Base-by-base conservation (phyloP, 53 echinoderm and acorn worm species). In the Henricia sp. region DNA sequence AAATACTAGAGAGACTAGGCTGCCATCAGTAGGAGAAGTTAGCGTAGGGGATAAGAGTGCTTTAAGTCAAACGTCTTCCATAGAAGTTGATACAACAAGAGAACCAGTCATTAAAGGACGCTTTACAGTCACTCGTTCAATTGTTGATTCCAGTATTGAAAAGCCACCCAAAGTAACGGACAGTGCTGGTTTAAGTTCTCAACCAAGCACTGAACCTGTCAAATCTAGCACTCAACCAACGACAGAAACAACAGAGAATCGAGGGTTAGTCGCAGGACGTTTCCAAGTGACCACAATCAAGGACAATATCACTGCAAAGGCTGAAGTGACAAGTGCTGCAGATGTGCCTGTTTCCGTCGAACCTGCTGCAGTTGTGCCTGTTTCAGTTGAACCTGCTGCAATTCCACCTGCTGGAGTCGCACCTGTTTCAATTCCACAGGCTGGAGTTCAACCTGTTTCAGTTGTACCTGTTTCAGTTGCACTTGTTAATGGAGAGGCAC, bases 281-380 rank as follows among this genome's bases (percentile, higher is more conserved):
- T 93, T 93, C 87, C 90, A 90, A 46, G 90, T 93, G 21, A 87
- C 87, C 87, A 90, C 87, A 21, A 69, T 87, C 34, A 67, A 72
- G 68, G 90, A 71, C 26, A 71, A 86, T 30, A 38, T 42, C 36
- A 39, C 66, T 17, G 48, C 38, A 11, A 71, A 82, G 24, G 42
- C 43, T 48, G 80, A 78, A n/a, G n/a, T n/a, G 56, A 42, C 4
- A 60, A 33, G 27, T 57, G 77, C 17, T 59, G 35, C 56, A 24
- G 58, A 41, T 44, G 77, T n/a, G n/a, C n/a, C n/a, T n/a, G n/a
- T n/a, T n/a, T n/a, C n/a, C n/a, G n/a, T n/a, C n/a, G n/a, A n/a
- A n/a, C n/a, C n/a, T n/a, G n/a, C n/a, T n/a, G n/a, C n/a, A 29
- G 60, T 42, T 27, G 63, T 4, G 9, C 26, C 24, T 11, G 29